These are phyloP conservation scores for Copidosoma aretas DNA, from an alignment of 2,888 invertebrate genomes.

Conservation along the genomic window DNA sequence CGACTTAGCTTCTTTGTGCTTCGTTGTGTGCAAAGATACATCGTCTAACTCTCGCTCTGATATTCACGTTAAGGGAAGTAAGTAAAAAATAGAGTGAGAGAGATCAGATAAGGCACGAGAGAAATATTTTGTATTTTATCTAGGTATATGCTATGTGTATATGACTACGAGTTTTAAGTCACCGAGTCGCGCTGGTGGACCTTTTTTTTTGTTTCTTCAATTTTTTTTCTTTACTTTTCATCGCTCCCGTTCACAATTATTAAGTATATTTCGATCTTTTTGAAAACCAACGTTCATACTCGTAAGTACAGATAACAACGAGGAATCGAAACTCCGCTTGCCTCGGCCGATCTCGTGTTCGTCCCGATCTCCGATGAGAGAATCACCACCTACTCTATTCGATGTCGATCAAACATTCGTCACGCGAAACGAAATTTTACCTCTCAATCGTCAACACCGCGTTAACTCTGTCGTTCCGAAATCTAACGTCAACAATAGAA, in stretches of 20 bases:
- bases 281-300: conserved; percentile 6
- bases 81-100: conserved; percentile 30
- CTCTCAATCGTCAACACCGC: too few relatives aligned
- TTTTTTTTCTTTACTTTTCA: conserved; percentile 6
- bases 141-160: neutral
- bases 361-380: too few relatives aligned
- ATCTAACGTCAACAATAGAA: too few relatives aligned
- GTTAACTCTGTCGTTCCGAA: too few relatives aligned
- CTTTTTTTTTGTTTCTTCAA: conserved; percentile 19
- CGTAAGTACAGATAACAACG: too few relatives aligned
- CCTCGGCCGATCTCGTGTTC: too few relatives aligned
- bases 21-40: conserved; percentile 4
- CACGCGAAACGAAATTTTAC: too few relatives aligned
- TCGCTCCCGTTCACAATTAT: neutral
- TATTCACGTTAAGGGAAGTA: conserved; percentile 10
- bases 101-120: conserved; percentile 25
- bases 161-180: neutral
- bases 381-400: too few relatives aligned
- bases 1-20: conserved; percentile 12
- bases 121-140: neutral
- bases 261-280: conserved; percentile 12
- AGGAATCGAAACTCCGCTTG: too few relatives aligned
- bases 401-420: too few relatives aligned
- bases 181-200: conserved; percentile 14
- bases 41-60: conserved; percentile 15